Evolutionary conservation across 2,888 invertebrate genomes (phyloP).

Genomic region (Tenodera sinensis): DNA sequence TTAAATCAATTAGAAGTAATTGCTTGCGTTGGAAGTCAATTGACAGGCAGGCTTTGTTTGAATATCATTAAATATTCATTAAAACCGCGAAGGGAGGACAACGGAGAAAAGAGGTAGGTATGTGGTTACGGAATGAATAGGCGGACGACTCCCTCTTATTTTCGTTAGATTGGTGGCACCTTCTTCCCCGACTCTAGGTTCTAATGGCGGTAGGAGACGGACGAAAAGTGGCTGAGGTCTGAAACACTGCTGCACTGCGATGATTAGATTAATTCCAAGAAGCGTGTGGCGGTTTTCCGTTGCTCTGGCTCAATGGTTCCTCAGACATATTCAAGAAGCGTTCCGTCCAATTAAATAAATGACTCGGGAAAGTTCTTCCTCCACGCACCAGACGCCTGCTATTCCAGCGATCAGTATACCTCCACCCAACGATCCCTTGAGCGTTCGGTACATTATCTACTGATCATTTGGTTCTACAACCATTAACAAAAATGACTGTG

Average conservation of each 20-base stretch:
- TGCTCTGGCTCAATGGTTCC: neutral
- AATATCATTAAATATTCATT: conserved; percentile 13
- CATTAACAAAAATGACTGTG: too few relatives aligned
- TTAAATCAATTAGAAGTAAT: conserved; percentile 8
- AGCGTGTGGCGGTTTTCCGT: neutral
- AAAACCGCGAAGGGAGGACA: neutral
- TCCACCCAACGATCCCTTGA: too few relatives aligned
- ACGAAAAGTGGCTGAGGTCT: neutral
- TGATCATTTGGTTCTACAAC: too few relatives aligned
- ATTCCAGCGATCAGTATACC: too few relatives aligned
- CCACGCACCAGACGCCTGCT: neutral
- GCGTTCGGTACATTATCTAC: too few relatives aligned
- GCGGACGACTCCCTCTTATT: neutral
- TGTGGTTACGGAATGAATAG: neutral
- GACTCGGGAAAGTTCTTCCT: neutral
- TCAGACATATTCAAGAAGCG: neutral
- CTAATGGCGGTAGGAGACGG: neutral
- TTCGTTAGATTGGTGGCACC: neutral
- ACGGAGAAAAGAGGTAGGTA: neutral
- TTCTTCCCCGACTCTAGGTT: neutral
- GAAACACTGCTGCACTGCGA: neutral
- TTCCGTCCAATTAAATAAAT: neutral
- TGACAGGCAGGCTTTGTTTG: conserved; percentile 1
- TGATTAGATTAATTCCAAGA: neutral
- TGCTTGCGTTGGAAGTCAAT: conserved; percentile 4